Evolutionary conservation across 2,888 invertebrate genomes (phyloP), one percentile per base, ranked within the genome.

Genomic region (Hoplodrina ambigua): DNA sequence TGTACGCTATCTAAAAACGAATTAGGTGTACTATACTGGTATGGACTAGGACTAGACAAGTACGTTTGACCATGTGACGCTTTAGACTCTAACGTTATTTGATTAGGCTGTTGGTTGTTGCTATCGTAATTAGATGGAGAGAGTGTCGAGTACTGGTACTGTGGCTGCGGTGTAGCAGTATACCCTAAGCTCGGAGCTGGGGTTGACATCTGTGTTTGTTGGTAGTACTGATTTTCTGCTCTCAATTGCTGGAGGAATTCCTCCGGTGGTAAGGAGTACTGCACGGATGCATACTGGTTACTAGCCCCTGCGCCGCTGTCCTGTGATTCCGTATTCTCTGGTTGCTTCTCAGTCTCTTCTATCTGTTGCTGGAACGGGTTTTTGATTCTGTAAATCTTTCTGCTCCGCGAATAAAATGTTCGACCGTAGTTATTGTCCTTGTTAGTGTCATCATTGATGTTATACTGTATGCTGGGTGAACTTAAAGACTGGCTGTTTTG

Each of bases 211-310:
- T 88, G 89, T 65, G 91, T 89, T 71, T 91, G 91, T 81, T 92
- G 93, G 57, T 92, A 91, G 79, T 91, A 95, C 80, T 93, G 94
- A 80, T 89, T 94, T 76, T 94, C 94, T 72, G 92, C 91, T 76
- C 93, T 92, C 87, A 96, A 89, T 76, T 95, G 93, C 66, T 95
- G 94, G 50, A 96, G 86, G 72, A 95, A 96, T 53, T 95, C 94
- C 69, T 96, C 96, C 13, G 96, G 96, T 72, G 96, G 96, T 74
- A 96, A 87, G 44, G 95, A 95, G 85, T 95, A 96, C 88, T 95
- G 95, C 87, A 95, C 86, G 53, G 94, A 91, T 74, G 94, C 90
- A 91, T 96, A 94, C 89, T 96, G 95, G 89, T 95, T 95, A 91
- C 96, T 96, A 88, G 95, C 93, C 84, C 94, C 94, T 33, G 90